Conservation (phyloP, 2,888 invertebrate species). For the Caenorhabditis virilis region DNA sequence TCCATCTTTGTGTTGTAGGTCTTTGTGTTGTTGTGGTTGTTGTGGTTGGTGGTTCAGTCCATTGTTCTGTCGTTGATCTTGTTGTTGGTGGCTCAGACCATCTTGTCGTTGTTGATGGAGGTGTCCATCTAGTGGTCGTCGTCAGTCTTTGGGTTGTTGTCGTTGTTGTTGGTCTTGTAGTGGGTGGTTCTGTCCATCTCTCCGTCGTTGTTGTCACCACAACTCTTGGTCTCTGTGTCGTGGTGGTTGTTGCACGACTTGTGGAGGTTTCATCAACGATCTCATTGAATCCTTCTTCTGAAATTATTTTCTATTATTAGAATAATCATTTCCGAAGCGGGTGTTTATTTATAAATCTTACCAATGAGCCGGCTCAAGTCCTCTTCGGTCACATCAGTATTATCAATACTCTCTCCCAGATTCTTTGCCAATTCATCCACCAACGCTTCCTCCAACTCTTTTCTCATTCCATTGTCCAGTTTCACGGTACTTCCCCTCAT, state of each 20-base stretch:
- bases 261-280: constrained; percentile 12
- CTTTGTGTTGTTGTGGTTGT: constrained; percentile 8
- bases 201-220: constrained; percentile 2
- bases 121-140: constrained; percentile 4
- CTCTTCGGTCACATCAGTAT: constrained; percentile 37
- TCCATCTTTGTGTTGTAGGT: constrained; percentile 1
- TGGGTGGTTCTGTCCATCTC: too few species aligned
- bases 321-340: neutral
- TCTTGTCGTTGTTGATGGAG: constrained; percentile 3
- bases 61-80: constrained; percentile 7
- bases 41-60: constrained; percentile 7
- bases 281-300: constrained; percentile 42
- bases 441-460: constrained; percentile 46
- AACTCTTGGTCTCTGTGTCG: neutral
- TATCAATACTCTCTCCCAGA: constrained; percentile 45
- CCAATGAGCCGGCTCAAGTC: constrained; percentile 39
- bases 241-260: constrained; percentile 3
- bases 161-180: constrained; percentile 9
- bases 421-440: constrained; percentile 49
- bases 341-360: neutral
- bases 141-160: constrained; percentile 13
- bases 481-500: constrained; percentile 32
- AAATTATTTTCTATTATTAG: constrained; percentile 8
- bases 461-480: constrained; percentile 45
- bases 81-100: constrained; percentile 8